phyloP scores from a whole-genome alignment of 2,888 invertebrate species.

The Platycheirus rosarum region DNA sequence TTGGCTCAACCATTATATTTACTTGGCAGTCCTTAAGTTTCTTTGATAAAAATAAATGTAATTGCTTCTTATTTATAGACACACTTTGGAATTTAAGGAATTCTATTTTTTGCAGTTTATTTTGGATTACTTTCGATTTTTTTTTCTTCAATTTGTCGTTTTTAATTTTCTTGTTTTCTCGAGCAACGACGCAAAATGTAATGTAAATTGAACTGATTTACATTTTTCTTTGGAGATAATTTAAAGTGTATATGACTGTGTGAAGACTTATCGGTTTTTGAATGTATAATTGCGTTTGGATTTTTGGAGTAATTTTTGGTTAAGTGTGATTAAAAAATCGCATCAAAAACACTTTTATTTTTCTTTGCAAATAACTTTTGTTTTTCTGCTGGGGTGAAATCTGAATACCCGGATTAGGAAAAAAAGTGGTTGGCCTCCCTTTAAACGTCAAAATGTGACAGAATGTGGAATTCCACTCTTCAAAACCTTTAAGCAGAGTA shows the following conservation, averaged over 20 bases:
- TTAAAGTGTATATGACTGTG: not conserved
- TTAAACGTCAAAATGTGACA: slow-evolving; percentile 51
- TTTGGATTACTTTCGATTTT: slow-evolving; percentile 39
- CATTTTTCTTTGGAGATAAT: slow-evolving; percentile 38
- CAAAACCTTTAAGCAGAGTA: not conserved
- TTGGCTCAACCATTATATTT: slow-evolving; percentile 92
- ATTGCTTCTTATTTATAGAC: slow-evolving; percentile 30
- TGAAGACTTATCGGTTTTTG: slow-evolving; percentile 10
- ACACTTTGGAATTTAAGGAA: slow-evolving; percentile 55
- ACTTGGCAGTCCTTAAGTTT: not conserved
- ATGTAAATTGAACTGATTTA: slow-evolving; percentile 34
- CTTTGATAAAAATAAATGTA: not conserved
- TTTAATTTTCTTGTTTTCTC: slow-evolving; percentile 6
- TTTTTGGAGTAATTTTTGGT: slow-evolving; percentile 20
- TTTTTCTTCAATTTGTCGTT: slow-evolving; percentile 9
- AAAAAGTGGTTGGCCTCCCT: slow-evolving; percentile 66
- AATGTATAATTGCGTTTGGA: slow-evolving; percentile 17
- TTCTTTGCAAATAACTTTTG: slow-evolving; percentile 61
- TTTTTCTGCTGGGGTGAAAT: slow-evolving; percentile 52
- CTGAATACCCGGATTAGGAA: slow-evolving; percentile 54
- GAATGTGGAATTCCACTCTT: slow-evolving; percentile 42
- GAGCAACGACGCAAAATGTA: slow-evolving; percentile 58
- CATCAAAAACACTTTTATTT: slow-evolving; percentile 73
- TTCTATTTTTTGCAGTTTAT: slow-evolving; percentile 35
- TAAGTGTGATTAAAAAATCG: slow-evolving; percentile 5